phyloP scores from a whole-genome alignment of 2,888 invertebrate species.

The Girardia tigrina region DNA sequence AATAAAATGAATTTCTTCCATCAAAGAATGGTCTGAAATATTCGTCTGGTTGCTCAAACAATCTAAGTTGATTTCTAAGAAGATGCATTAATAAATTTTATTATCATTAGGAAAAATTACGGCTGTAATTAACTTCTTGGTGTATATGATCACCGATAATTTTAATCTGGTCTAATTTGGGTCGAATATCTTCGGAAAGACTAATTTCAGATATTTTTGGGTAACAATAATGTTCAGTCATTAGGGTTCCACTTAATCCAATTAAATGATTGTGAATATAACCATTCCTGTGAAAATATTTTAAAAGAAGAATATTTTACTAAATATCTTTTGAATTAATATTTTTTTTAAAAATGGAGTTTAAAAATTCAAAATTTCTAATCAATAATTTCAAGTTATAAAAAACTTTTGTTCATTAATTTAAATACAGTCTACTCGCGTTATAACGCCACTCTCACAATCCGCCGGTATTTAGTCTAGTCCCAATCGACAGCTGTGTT shows the following conservation, averaged over 20 bases:
- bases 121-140: not conserved
- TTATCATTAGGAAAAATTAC: not conserved
- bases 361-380: too few relatives aligned
- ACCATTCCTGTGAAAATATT: too few relatives aligned
- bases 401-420: too few relatives aligned
- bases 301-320: too few relatives aligned
- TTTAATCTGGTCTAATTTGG: not conserved
- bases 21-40: not conserved
- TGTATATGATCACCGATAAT: not conserved
- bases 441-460: too few relatives aligned
- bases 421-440: too few relatives aligned
- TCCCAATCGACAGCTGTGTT: too few relatives aligned
- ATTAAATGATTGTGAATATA: not conserved
- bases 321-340: too few relatives aligned
- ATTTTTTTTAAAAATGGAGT: too few relatives aligned
- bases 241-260: slow-evolving; percentile 1
- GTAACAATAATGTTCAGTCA: not conserved
- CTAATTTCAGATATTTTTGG: not conserved
- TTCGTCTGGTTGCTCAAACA: not conserved
- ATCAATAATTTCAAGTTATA: too few relatives aligned
- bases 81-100: not conserved
- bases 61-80: not conserved
- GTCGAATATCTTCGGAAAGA: not conserved
- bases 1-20: not conserved
- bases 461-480: too few relatives aligned